These are phyloP conservation scores for Apamea anceps DNA, from an alignment of 2,888 invertebrate species.

Conservation along the genomic window DNA sequence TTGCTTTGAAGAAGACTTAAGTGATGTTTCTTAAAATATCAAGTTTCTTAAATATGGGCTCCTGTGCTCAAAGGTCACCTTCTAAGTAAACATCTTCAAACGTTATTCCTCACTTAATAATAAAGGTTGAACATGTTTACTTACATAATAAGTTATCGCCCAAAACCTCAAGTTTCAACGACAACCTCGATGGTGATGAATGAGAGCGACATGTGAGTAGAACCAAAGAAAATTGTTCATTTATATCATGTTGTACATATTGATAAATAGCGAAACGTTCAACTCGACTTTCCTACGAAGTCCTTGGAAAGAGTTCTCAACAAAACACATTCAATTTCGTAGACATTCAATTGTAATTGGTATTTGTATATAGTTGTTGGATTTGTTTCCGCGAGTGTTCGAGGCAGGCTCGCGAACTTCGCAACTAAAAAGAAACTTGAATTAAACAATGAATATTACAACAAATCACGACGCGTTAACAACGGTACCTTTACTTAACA, in stretches of 20 bases:
- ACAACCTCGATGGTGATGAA: not conserved
- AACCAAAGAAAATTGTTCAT: conserved; percentile 8
- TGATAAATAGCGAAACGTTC: conserved; percentile 9
- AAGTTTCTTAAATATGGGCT: conserved; percentile 21
- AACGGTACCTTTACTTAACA: conserved; percentile 71
- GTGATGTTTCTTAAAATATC: conserved; percentile 30
- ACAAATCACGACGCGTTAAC: conserved; percentile 73
- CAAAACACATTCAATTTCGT: conserved; percentile 57
- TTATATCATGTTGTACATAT: conserved; percentile 17
- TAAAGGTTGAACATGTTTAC: conserved; percentile 13
- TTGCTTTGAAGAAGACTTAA: conserved; percentile 18
- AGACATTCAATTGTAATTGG: conserved; percentile 52
- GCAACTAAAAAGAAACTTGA: conserved; percentile 67
- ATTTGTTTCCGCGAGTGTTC: conserved; percentile 45
- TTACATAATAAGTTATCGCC: conserved; percentile 2
- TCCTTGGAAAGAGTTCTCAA: conserved; percentile 38
- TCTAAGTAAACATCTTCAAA: conserved; percentile 10
- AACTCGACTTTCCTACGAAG: conserved; percentile 13
- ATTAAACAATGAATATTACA: conserved; percentile 75
- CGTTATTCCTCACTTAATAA: not conserved
- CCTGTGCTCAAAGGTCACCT: not conserved
- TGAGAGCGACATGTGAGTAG: not conserved
- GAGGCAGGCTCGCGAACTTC: conserved; percentile 47
- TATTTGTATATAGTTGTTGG: conserved; percentile 54
- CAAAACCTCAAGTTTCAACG: not conserved